Evolutionary conservation across 2,888 invertebrate species (phyloP), one percentile per base, ranked within the genome.

Genomic region (Phyto melanocephala): DNA sequence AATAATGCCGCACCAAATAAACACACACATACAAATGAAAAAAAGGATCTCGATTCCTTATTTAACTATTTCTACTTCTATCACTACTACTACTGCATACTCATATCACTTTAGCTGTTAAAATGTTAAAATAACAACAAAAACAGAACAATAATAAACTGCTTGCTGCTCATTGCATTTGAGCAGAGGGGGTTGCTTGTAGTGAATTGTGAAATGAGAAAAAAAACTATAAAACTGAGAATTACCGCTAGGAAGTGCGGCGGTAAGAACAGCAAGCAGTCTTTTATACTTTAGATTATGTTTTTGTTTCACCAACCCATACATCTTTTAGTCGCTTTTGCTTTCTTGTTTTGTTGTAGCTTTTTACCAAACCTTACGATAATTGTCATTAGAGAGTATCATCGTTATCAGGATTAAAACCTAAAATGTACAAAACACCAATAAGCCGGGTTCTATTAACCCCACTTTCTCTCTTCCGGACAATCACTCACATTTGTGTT

Each of bases 171-270:
- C 65, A 70, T 65, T 68, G 78, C 75, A 75, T 67, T 74, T 60
- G 45, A 47, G 52, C 50, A 22, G 70, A 71, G 63, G 71, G 71
- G 67, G 77, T 50, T 62, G 75, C 13, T 4, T 22, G 35, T 15
- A 24, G 37, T 35, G 75, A 63, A 50, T 28, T 28, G 28, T 28
- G 50, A 45, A 20, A 13, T 11, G 10, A 11, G 13, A 4, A 22
- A 33, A 78, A 77, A 71, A 84, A 85, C 86, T 86, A 85, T 86
- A 84, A 86, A 86, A 81, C 72, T 68, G 80, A 80, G 68, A 68
- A 75, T 76, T 84, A 77, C 65, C 37, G 40, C 47, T 65, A 47
- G 72, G 54, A 83, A 84, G 84, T 80, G 80, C 82, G 85, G 74
- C 78, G 68, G 80, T 85, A 84, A 86, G 6, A 85, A 84, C 83